Evolutionary conservation across 64 coral and sea anemone species (phyloP), one percentile per base, ranked within the genome.

Genomic region (Montipora cactus): DNA sequence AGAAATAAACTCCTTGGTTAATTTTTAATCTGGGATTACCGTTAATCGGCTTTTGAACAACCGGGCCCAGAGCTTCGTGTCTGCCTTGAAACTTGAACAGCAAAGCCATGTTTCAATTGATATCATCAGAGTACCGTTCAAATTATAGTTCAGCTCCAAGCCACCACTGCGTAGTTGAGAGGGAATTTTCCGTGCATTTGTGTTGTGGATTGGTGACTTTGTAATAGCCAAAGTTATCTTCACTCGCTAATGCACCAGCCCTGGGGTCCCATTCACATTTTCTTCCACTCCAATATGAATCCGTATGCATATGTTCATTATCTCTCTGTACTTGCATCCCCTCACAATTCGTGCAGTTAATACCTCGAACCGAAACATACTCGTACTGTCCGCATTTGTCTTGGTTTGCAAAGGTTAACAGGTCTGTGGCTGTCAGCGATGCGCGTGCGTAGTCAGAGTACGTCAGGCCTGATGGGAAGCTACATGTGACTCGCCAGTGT

Each of bases 211-310:
- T 84, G 3, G 46, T 67, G 6, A 15, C 4, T 5, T 2, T 0
- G 37, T 92, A 92, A 23, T 37, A 92, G 10, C 80, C 90, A 85
- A 92, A 92, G 58, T 85, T 92, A 85, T 92, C 90, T 62, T 83
- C 90, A 48, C 0, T 1, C 28, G 0, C 0, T 1, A 76, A 13
- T 14, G 79, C 81, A 2, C 51, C 90, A 10, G 52, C 1, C 0
- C 64, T 15, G 1, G 82, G 64, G n/a, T 86, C 10, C 82, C 82
- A 86, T 2, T 69, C 8, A 73, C 82, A 86, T 12, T 86, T 86
- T 20, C 0, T 51, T 7, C 82, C 62, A 64, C 82, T 86, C 82
- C 82, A 86, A 45, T 71, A 86, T 0, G 82, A 71, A 50, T 86
- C 82, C 1, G 82, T 86, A n/a, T 86, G 82, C 82, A 86, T 86